Evolutionary conservation across 2,113 vertebrate species (phyloP).

Genomic region (Drymodes brunneopygia): DNA sequence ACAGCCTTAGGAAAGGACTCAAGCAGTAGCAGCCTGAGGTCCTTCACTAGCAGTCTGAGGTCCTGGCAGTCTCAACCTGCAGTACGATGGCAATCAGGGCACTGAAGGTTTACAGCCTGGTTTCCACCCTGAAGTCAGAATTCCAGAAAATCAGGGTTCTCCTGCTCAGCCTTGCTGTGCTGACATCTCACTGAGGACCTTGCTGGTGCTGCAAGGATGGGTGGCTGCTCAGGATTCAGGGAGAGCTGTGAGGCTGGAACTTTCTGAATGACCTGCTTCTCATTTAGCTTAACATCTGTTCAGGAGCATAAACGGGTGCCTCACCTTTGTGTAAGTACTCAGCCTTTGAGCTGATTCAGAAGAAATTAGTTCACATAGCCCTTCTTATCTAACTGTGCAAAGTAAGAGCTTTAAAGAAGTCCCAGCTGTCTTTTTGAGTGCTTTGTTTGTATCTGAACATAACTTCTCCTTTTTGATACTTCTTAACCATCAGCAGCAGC

Average conservation of each 20-base stretch:
- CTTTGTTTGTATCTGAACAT: not conserved
- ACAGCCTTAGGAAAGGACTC: not conserved
- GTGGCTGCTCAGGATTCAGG: not conserved
- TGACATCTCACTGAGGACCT: fast-evolving
- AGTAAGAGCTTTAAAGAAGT: not conserved
- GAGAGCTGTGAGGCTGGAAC: not conserved
- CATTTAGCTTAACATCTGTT: not conserved
- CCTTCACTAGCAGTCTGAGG: not conserved
- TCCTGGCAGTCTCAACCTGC: not conserved
- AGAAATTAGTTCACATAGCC: not conserved
- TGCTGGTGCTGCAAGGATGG: not conserved
- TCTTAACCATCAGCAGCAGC: fast-evolving
- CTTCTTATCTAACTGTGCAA: not conserved
- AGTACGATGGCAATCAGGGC: not conserved
- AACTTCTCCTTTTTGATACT: not conserved
- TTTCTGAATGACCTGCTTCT: not conserved
- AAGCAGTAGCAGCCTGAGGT: not conserved
- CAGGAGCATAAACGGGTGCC: not conserved
- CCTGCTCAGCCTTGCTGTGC: not conserved
- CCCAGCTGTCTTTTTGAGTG: not conserved
- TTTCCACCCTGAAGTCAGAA: not conserved
- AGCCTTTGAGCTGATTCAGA: not conserved
- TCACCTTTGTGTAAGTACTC: not conserved
- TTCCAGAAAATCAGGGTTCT: not conserved
- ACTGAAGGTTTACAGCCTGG: not conserved